Evolutionary conservation across 2,888 invertebrate species (phyloP).

Genomic region (Reticulitermes lucifugus): DNA sequence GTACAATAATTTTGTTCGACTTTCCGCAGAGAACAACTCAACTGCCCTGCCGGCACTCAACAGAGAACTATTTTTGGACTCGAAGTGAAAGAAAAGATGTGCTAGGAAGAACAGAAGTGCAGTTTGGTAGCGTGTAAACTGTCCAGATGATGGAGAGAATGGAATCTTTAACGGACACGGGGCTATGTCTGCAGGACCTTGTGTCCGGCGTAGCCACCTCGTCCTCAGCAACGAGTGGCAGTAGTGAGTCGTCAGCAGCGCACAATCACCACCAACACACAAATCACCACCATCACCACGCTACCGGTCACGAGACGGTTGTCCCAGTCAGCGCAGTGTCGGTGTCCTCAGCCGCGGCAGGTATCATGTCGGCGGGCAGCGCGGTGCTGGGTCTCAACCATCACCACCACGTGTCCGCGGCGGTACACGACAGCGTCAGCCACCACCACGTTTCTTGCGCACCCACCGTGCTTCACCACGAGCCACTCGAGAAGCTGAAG

Average conservation of each 20-base stretch:
- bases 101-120: not conserved
- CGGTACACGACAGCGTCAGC: constrained; percentile 67
- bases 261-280: constrained; percentile 63
- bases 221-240: constrained; percentile 36
- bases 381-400: constrained; percentile 66
- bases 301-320: constrained; percentile 67
- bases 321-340: not conserved
- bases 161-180: constrained; percentile 77
- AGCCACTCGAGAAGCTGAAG: constrained; percentile 83
- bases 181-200: constrained; percentile 80
- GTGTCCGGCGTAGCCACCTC: constrained; percentile 66
- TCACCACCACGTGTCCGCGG: constrained; percentile 63
- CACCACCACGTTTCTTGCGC: constrained; percentile 70
- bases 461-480: constrained; percentile 71
- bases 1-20: not conserved
- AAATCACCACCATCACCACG: constrained; percentile 69
- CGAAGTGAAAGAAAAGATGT: not conserved
- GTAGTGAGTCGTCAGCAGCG: constrained; percentile 33
- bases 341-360: constrained; percentile 18
- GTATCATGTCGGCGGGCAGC: constrained; percentile 59
- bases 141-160: constrained; percentile 70
- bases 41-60: too few relatives aligned
- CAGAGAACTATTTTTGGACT: not conserved
- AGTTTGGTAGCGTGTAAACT: not conserved
- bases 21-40: not conserved